A percentile compares a stretch with the other conserved stretches of the same genome.
phyloP scores from a whole-genome alignment of 2,113 vertebrate species.

The Sarotherodon lohbergeri region DNA sequence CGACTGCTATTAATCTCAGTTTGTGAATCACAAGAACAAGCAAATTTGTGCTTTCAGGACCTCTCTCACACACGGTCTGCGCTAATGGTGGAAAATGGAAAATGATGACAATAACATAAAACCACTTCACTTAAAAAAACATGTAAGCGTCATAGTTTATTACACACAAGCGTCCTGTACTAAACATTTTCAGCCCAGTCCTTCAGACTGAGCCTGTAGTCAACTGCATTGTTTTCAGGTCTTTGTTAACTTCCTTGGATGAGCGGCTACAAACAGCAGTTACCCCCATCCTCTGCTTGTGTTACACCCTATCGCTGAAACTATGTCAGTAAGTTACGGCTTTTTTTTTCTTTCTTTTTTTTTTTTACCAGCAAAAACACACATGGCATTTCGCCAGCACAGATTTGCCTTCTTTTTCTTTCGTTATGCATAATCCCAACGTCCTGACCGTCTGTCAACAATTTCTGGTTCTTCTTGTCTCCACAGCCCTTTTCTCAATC shows the following conservation, averaged over 20 bases:
- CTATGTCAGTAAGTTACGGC: not conserved
- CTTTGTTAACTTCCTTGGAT: not conserved
- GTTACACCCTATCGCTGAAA: not conserved
- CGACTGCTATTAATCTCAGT: not conserved
- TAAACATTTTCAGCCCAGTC: not conserved
- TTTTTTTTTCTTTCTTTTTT: not conserved
- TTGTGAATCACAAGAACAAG: not conserved
- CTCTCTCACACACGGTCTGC: rapidly evolving
- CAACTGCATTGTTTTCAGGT: slow-evolving; percentile 12
- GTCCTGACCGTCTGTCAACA: not conserved
- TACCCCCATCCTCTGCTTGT: not conserved
- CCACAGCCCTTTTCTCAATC: not conserved
- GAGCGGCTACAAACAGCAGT: not conserved
- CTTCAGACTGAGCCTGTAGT: not conserved
- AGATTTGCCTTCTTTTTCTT: not conserved
- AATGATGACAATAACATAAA: not conserved
- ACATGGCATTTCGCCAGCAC: not conserved
- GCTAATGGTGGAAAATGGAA: not conserved
- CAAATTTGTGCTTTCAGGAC: not conserved
- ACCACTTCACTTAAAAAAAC: not conserved
- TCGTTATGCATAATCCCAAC: not conserved
- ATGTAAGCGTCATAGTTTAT: not conserved
- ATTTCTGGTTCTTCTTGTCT: slow-evolving; percentile 8
- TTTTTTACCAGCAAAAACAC: not conserved
- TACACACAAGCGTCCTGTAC: not conserved